Evolutionary conservation across 2,113 vertebrate species (phyloP), one percentile per base, ranked within the genome.

Genomic region (Turdus rufiventris): DNA sequence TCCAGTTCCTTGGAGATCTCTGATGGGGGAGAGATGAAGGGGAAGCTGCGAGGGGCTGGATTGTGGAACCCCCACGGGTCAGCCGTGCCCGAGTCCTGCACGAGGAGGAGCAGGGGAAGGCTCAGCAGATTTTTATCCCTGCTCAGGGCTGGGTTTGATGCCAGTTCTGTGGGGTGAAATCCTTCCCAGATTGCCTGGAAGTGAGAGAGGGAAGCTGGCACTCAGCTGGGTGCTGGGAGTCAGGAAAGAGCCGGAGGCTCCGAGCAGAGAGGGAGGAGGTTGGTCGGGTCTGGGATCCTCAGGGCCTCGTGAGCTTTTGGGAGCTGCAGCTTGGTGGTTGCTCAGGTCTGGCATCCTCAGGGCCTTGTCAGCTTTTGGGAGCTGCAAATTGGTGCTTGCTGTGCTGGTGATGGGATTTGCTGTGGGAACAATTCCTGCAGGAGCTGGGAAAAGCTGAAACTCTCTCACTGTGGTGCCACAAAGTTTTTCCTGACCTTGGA

Each of bases 1-100:
- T 95, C 94, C 92, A 86, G 94, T 86, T 93, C 88, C 72, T 53
- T 88, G 61, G 63, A 71, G 75, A 71, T 78, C 73, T 67, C 47
- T 58, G 28, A 26, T 16, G 5, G 58, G 71, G 70, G 61, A 36
- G 81, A 40, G 81, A 42, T 43, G 80, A 74, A 76, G 85, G 63
- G 34, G 40, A 75, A 42, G 34, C n/a, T 61, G 17, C 0, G 0
- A 85, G 81, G 62, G 78, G 38, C 14, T 75, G 76, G 42, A 34
- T 0, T 56, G 57, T 75, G 85, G 77, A 50, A 28, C 42, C 74
- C 91, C 63, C 29, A 1, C 1, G 1, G 67, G 11, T 29, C 36
- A 48, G 70, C 75, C 33, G 0, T 21, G 71, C 43, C 38, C 0
- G 0, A 43, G 53, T 48, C 36, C 36, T n/a, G 68, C 19, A 12